phyloP scores from a whole-genome alignment of 1,140 invertebrate species.

The Hycleus cichorii region DNA sequence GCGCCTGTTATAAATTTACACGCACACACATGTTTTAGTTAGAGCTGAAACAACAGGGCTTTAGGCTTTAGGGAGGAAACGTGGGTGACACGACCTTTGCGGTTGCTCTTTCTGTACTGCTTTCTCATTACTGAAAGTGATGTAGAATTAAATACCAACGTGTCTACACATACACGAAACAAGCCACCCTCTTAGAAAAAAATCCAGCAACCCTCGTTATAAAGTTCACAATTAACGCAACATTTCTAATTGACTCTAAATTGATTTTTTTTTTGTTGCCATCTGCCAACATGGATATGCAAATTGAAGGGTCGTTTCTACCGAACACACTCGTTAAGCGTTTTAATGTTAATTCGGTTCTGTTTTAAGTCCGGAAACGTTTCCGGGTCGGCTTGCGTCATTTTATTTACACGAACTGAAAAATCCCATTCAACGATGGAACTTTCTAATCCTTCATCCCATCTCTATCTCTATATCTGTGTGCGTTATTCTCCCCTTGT shows the following conservation, averaged over 20 bases:
- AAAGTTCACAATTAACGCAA: background rate
- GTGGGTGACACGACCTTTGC: constrained; percentile 4
- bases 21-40: constrained; percentile 3
- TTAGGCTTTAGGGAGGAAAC: background rate
- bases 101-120: constrained; percentile 3
- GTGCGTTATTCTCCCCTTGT: too few relatives aligned
- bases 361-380: constrained; percentile 2
- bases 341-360: background rate
- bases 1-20: constrained; percentile 6
- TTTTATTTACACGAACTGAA: background rate
- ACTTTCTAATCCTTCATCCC: constrained; percentile 7
- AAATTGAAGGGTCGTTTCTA: background rate
- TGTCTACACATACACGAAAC: background rate
- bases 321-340: background rate
- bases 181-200: background rate
- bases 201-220: background rate
- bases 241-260: background rate
- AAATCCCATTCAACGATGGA: constrained; percentile 4
- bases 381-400: background rate
- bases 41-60: too few relatives aligned
- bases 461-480: background rate
- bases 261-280: constrained; percentile 3
- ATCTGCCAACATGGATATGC: constrained; percentile 2
- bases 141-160: constrained; percentile 5
- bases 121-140: constrained; percentile 2